These are phyloP conservation scores for Schrankia costaestrigalis DNA, from an alignment of 2,888 invertebrate genomes.

Conservation along the genomic window DNA sequence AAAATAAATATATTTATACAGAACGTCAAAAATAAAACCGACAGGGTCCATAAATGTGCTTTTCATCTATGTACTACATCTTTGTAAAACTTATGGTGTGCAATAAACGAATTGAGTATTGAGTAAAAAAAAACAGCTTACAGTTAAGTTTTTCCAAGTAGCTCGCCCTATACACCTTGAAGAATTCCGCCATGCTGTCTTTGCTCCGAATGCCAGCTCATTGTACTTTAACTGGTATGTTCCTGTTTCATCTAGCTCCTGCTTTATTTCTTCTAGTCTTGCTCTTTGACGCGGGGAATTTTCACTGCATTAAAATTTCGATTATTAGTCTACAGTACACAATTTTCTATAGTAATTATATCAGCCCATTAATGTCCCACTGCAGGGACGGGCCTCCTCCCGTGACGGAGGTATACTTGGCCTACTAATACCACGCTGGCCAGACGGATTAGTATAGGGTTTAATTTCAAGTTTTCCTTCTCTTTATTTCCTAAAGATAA, in stretches of 20 bases:
- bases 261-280: conserved; percentile 89
- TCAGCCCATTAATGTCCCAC: background rate
- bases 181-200: conserved; percentile 96
- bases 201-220: conserved; percentile 95
- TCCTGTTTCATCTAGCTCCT: conserved; percentile 86
- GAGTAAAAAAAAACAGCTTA: conserved; percentile 51
- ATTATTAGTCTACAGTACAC: background rate
- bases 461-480: too few species aligned
- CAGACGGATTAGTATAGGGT: too few species aligned
- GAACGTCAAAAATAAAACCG: too few species aligned
- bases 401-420: too few species aligned
- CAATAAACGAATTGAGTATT: background rate
- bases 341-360: background rate
- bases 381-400: too few species aligned
- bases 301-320: conserved; percentile 76
- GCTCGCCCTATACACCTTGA: conserved; percentile 96
- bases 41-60: too few species aligned
- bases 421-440: too few species aligned
- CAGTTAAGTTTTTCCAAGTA: conserved; percentile 98
- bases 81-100: background rate
- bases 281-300: conserved; percentile 88
- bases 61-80: too few species aligned
- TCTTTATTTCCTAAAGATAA: too few species aligned
- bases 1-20: too few species aligned
- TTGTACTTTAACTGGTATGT: conserved; percentile 94